These are phyloP conservation scores for Xestia sexstrigata DNA, from an alignment of 2,888 invertebrate species.

Conservation along the genomic window DNA sequence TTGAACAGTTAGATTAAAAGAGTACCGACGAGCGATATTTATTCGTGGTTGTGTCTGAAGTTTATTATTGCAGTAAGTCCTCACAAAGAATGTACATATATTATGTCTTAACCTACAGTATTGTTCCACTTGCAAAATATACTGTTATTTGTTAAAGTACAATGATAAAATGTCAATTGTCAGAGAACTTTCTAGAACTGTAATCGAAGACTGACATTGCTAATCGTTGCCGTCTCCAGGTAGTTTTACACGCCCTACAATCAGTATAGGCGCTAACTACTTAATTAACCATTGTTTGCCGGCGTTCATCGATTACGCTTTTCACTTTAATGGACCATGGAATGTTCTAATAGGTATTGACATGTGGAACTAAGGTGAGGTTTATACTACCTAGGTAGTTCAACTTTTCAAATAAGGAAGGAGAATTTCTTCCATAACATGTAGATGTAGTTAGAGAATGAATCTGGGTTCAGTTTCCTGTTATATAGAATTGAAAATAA, in stretches of 20 bases:
- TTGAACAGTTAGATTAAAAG: no score
- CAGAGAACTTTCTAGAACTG: neutral
- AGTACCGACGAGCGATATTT: neutral
- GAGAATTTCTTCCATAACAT: neutral
- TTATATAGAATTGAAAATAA: neutral
- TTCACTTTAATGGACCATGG: conserved; percentile 51
- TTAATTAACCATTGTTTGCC: conserved; percentile 52
- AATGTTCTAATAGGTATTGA: conserved; percentile 34
- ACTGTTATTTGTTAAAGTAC: neutral
- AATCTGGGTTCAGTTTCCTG: neutral
- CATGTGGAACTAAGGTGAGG: conserved; percentile 17
- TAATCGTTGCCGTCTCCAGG: conserved; percentile 13
- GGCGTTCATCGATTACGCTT: conserved; percentile 39
- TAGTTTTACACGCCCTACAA: conserved; percentile 36
- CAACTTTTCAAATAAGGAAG: neutral
- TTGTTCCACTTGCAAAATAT: neutral
- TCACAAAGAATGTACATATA: neutral
- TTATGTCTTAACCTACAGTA: neutral
- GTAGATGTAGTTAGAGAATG: neutral
- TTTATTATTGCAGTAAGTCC: neutral
- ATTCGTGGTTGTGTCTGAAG: neutral
- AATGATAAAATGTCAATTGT: neutral
- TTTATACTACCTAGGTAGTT: neutral
- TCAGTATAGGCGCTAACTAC: conserved; percentile 32
- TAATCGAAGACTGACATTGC: conserved; percentile 6